Percentiles rank a stretch among this genome's conserved stretches.
Conservation (phyloP, 1,140 invertebrate genomes). For the Lordiphosa stackelbergi region DNA sequence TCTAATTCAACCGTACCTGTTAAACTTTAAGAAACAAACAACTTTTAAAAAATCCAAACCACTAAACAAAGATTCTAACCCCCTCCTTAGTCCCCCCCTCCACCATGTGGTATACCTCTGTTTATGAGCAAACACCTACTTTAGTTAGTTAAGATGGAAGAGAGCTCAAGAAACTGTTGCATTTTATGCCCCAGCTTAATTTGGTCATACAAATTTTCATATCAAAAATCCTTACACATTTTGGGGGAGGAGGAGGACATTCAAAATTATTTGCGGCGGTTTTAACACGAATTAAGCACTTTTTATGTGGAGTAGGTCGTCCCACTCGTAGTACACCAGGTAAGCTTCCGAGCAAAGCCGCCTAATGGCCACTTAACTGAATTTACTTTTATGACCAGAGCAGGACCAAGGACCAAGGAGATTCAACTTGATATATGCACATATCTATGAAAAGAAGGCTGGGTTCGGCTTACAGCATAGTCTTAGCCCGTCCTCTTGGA, state of each 20-base stretch:
- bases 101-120: neutral
- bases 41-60: no score
- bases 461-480: conserved; percentile 17
- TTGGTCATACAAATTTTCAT: conserved; percentile 57
- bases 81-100: neutral
- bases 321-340: conserved; percentile 9
- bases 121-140: neutral
- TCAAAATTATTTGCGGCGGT: conserved; percentile 49
- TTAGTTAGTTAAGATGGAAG: no score
- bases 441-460: conserved; percentile 5
- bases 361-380: conserved; percentile 60
- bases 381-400: conserved; percentile 51
- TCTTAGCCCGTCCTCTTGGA: neutral
- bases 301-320: conserved; percentile 33
- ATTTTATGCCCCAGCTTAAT: conserved; percentile 65
- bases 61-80: no score
- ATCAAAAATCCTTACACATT: conserved; percentile 6
- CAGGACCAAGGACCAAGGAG: conserved; percentile 13
- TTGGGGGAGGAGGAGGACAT: conserved; percentile 8
- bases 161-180: conserved; percentile 28
- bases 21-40: no score
- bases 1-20: no score
- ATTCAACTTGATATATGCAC: conserved; percentile 26
- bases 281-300: conserved; percentile 50
- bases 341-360: conserved; percentile 38